Evolutionary conservation across 1,140 invertebrate species (phyloP).

Genomic region (Drosophila micromelanica): DNA sequence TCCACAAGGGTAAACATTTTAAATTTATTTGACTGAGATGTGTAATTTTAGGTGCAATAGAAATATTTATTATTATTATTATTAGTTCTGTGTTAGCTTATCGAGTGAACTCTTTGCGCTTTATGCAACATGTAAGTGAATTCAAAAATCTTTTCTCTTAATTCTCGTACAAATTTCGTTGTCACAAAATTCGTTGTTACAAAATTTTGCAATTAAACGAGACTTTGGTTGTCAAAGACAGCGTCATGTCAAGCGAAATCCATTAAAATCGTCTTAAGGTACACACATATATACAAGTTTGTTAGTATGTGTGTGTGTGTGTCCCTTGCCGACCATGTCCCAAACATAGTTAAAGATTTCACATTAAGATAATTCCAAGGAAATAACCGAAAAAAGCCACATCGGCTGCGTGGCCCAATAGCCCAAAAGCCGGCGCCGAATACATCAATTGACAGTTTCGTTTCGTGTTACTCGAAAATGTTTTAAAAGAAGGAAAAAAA

Average conservation of each 20-base stretch:
- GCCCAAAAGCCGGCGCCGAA: slow-evolving; percentile 55
- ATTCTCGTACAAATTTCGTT: slow-evolving; percentile 39
- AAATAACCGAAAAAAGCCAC: slow-evolving; percentile 63
- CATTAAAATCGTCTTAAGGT: slow-evolving; percentile 75
- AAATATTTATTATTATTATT: not conserved
- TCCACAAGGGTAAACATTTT: slow-evolving; percentile 6
- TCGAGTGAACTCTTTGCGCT: not conserved
- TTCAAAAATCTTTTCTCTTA: slow-evolving; percentile 9
- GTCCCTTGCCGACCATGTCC: slow-evolving; percentile 72
- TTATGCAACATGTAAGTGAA: slow-evolving; percentile 1
- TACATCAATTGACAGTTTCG: slow-evolving; percentile 77
- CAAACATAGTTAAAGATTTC: slow-evolving; percentile 80
- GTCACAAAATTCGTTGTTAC: slow-evolving; percentile 49
- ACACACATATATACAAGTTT: slow-evolving; percentile 20
- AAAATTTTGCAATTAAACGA: slow-evolving; percentile 77
- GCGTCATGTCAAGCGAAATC: slow-evolving; percentile 74
- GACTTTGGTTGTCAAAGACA: slow-evolving; percentile 44
- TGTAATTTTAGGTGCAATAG: no score
- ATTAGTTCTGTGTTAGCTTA: no score
- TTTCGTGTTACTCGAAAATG: slow-evolving; percentile 67
- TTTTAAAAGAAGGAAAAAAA: slow-evolving; percentile 25
- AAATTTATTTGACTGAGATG: not conserved
- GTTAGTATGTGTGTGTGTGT: slow-evolving; percentile 7
- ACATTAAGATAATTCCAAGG: slow-evolving; percentile 82
- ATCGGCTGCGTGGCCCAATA: slow-evolving; percentile 42